These are phyloP conservation scores for Synergus japonicus DNA, from an alignment of 2,888 invertebrate genomes.

Conservation along the genomic window DNA sequence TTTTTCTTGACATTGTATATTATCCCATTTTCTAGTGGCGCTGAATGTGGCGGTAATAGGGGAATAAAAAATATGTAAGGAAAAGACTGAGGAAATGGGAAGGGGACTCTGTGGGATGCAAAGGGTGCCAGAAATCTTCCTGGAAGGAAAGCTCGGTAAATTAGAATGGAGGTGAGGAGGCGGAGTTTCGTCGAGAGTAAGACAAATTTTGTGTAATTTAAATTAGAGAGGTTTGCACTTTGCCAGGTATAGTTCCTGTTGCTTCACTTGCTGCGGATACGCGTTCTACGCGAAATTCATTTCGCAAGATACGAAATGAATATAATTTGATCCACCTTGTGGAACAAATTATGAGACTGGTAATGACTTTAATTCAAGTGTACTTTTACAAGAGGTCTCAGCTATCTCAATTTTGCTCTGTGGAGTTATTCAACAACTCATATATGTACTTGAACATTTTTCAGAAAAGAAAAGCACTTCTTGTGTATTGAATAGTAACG, in stretches of 20 bases:
- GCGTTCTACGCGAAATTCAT: slow-evolving; percentile 3
- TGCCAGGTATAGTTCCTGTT: slow-evolving; percentile 33
- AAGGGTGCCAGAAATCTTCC: slow-evolving; percentile 36
- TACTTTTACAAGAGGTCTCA: neutral
- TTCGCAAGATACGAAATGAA: neutral
- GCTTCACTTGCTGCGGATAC: slow-evolving; percentile 24
- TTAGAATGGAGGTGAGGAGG: slow-evolving; percentile 56
- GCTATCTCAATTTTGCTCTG: neutral
- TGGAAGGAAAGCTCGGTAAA: slow-evolving; percentile 48
- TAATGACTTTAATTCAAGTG: slow-evolving; percentile 2
- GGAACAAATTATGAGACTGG: slow-evolving; percentile 19
- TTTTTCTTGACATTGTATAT: slow-evolving; percentile 23
- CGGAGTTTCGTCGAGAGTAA: slow-evolving; percentile 61
- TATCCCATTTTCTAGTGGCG: slow-evolving; percentile 26
- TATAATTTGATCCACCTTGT: neutral
- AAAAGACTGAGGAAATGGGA: slow-evolving; percentile 58
- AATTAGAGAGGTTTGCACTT: slow-evolving; percentile 54
- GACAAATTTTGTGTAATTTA: slow-evolving; percentile 68
- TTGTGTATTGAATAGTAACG: neutral
- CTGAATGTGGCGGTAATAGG: slow-evolving; percentile 55
- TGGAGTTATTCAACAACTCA: neutral
- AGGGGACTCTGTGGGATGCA: slow-evolving; percentile 29
- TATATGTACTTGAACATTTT: no score
- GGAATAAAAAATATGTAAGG: slow-evolving; percentile 66
- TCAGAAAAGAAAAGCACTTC: no score